phyloP scores from a whole-genome alignment of 2,888 invertebrate genomes.

The Harpalus rufipes region DNA sequence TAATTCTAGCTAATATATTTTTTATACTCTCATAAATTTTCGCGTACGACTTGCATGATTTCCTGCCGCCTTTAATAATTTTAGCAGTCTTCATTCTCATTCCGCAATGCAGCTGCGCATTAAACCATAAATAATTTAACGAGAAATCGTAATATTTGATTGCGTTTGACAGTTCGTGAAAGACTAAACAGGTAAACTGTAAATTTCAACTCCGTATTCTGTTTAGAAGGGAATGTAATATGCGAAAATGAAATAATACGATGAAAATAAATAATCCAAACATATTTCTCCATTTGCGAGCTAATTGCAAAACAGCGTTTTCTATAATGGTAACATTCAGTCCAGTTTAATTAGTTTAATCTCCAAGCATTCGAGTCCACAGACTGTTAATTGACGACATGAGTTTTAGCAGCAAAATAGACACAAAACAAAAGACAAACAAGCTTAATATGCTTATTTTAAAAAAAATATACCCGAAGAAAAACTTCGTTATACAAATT shows the following conservation, averaged over 20 bases:
- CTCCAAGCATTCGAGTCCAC: neutral
- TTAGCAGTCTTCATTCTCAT: neutral
- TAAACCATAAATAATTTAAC: neutral
- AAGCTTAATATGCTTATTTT: neutral
- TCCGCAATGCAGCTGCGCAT: neutral
- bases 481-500: neutral
- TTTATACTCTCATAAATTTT: conserved; percentile 7
- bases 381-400: neutral
- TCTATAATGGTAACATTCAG: neutral
- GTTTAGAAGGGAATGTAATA: neutral
- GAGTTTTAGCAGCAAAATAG: neutral
- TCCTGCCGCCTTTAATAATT: neutral
- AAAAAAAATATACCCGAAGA: neutral
- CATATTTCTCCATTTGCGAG: neutral
- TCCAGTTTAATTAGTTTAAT: conserved; percentile 6
- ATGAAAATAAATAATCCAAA: neutral
- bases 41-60: neutral
- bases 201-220: neutral
- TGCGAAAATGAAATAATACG: neutral
- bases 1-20: neutral
- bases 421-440: neutral
- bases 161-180: neutral
- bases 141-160: conserved; percentile 1
- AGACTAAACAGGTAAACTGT: neutral
- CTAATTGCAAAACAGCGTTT: neutral